Base-by-base conservation (phyloP, 1,140 invertebrate species). In the Apis dorsata region DNA sequence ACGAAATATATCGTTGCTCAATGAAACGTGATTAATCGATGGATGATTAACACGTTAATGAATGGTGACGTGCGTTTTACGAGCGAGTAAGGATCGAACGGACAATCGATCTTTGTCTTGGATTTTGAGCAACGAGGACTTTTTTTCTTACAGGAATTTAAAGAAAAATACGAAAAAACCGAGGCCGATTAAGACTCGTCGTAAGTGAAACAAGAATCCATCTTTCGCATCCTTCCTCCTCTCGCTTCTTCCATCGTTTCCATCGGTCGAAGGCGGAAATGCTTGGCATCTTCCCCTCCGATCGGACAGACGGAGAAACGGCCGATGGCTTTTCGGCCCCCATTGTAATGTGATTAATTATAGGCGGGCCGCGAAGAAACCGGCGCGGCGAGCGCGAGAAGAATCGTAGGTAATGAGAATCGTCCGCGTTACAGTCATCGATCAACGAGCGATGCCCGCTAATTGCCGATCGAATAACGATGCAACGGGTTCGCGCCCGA, bases 401-500 rank as follows among this genome's bases (percentile, higher is more conserved):
- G 86, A 85, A 88, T 83, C 60, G 86, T 7, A 73, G 86, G 69
- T 85, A 88, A 88, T 88, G 83, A 83, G 87, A 88, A 88, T 88
- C 87, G 86, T 77, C 86, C 69, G 72, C 66, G 75, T 77, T 83
- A 68, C 57, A 53, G 68, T 79, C 83, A 88, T 88, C 87, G 86
- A 88, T 88, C 87, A 88, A 85, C 75, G 60, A 53, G 63, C 57
- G 65, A 44, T 7, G 12, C 76, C 71, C 78, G 82, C 86, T 88
- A 88, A 88, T 88, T 88, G 76, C 83, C 66, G 87, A 88, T 88
- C 87, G 79, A 87, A 72, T 70, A 88, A 88, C 83, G 76, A 88
- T 69, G 60, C 44, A 13, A 60, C 49, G 69, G 5, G 28, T 34
- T 34, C 63, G 11, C 65, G 83, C 24, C 63, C 74, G 77, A 76